Evolutionary conservation across 2,888 invertebrate species (phyloP).

Genomic region (Dynastes hyllus): DNA sequence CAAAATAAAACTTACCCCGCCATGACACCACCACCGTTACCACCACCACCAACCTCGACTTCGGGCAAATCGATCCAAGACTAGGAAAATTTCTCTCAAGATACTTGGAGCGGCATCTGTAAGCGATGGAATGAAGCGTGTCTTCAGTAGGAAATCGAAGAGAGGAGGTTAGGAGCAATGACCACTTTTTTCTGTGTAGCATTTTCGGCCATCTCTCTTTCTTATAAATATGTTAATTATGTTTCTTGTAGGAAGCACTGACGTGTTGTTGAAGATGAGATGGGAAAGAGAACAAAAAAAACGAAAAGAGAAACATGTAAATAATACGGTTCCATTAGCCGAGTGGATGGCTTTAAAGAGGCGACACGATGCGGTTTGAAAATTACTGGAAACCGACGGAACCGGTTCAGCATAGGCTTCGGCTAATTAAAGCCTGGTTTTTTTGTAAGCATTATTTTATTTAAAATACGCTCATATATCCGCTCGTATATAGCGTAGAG

Average conservation of each 20-base stretch:
- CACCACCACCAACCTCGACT: conserved; percentile 26
- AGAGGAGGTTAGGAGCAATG: conserved; percentile 9
- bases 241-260: conserved; percentile 28
- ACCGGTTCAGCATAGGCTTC: conserved; percentile 16
- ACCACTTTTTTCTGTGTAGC: conserved; percentile 4
- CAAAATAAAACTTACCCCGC: conserved; percentile 39
- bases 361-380: conserved; percentile 7
- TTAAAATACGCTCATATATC: conserved; percentile 16
- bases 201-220: not conserved
- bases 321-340: conserved; percentile 32
- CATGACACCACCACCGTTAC: conserved; percentile 35
- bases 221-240: conserved; percentile 43
- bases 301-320: conserved; percentile 23
- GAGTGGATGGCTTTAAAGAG: conserved; percentile 8
- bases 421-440: conserved; percentile 27
- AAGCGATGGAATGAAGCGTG: conserved; percentile 41
- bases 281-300: not conserved
- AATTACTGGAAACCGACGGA: conserved; percentile 25
- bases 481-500: conserved; percentile 26
- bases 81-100: conserved; percentile 29
- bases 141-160: conserved; percentile 17
- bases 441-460: conserved; percentile 20
- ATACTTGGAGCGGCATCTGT: conserved; percentile 47
- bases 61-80: conserved; percentile 33
- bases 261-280: conserved; percentile 13